phyloP scores from a whole-genome alignment of 2,888 invertebrate species.

The Macrophya annulata region DNA sequence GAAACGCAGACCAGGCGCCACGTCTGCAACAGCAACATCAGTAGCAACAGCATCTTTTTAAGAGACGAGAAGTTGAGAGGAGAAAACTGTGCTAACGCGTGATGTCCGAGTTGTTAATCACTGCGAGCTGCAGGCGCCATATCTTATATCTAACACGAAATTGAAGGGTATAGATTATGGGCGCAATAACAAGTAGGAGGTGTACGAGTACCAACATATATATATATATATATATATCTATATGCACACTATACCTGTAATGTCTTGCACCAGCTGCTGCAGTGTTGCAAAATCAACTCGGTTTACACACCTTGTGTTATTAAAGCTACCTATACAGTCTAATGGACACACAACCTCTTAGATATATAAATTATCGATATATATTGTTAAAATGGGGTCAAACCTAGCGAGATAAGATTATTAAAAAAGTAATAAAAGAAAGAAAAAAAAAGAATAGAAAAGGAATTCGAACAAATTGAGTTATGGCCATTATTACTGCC shows the following conservation, averaged over 20 bases:
- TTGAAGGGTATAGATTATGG: conserved; percentile 31
- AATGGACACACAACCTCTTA: neutral
- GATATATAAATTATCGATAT: conserved; percentile 3
- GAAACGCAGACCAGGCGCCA: conserved; percentile 66
- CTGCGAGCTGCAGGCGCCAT: conserved; percentile 48
- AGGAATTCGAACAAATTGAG: neutral
- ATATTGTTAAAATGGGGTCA: conserved; percentile 11
- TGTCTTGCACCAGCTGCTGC: neutral
- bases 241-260: neutral
- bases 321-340: neutral
- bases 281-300: conserved; percentile 3
- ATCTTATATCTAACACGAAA: conserved; percentile 41
- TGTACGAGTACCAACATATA: too few relatives aligned
- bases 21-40: conserved; percentile 63
- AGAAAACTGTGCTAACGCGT: conserved; percentile 67
- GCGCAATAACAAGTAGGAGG: neutral
- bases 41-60: neutral
- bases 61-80: conserved; percentile 40
- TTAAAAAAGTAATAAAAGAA: neutral
- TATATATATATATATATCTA: neutral
- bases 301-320: neutral
- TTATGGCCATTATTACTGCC: neutral
- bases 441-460: neutral
- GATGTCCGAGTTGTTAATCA: conserved; percentile 35
- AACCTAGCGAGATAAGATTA: conserved; percentile 9